Base-by-base conservation (phyloP, 2,888 invertebrate genomes). In the Fragum fragum region DNA sequence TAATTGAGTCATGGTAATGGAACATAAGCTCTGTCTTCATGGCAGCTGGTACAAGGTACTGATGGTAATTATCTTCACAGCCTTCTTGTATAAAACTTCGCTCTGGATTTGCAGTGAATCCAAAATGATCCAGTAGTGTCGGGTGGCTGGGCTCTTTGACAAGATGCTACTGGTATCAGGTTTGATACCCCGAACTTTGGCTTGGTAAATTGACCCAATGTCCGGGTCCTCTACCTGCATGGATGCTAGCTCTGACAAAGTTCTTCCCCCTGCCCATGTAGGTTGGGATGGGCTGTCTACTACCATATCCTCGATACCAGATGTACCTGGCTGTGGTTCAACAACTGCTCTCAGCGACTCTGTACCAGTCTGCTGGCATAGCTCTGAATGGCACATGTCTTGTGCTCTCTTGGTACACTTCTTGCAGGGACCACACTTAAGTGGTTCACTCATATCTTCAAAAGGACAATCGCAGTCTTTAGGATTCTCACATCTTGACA, bases 401-500 rank as follows among this genome's bases (percentile, higher is more conserved):
- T 76, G 36, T 21, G 76, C 76, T 59, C 71, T 26, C n/a, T 63
- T 70, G 21, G 6, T 59, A 29, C 71, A 78, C 21, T 68, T 78
- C 26, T 29, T 73, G 39, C 78, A 68, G 23, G 53, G 36, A 6
- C 47, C 74, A 74, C 74, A 74, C 55, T 74, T 74, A 1, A 74
- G 32, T 3, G 36, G 53, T 55, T 74, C 74, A 14, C 53, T 68
- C 74, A 68, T 74, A 52, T 66, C 66, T 9, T 29, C 26, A 29
- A 63, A 16, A 29, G 59, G 63, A 26, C 78, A 78, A 11, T 55
- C 52, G 29, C 72, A 68, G n/a, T 63, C 63, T 52, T 26, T 26
- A 3, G 76, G 76, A 9, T 68, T 42, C n/a, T 57, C 68, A 47
- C 78, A 78, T 47, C 78, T 55, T 0, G 73, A 79, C 18, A 79